Percentiles rank a stretch among this genome's conserved stretches.
Conservation (phyloP, 2,888 invertebrate genomes). For the Gymnoscelis rufifasciata region DNA sequence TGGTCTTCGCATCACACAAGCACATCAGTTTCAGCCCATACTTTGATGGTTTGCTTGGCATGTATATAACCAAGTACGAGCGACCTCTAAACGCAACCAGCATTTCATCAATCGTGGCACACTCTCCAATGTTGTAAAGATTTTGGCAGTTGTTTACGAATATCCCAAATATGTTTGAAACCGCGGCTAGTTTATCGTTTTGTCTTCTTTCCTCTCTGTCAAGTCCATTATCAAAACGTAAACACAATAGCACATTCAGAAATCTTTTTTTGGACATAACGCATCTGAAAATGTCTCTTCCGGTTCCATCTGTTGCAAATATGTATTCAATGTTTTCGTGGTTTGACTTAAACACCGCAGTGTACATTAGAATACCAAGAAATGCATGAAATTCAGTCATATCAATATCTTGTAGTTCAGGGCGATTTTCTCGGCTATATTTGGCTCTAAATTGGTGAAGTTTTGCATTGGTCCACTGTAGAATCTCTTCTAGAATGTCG, state of each 20-base stretch:
- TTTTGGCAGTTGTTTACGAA: background rate
- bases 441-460: too few species aligned
- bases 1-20: background rate
- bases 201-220: background rate
- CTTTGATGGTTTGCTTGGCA: background rate
- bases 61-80: background rate
- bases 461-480: too few species aligned
- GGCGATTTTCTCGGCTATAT: too few species aligned
- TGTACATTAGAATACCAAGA: background rate
- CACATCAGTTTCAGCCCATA: background rate
- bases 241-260: background rate
- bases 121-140: background rate
- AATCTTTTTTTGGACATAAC: background rate
- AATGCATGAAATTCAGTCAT: background rate
- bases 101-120: background rate
- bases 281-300: background rate
- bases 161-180: background rate
- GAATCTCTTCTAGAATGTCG: too few species aligned
- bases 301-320: background rate
- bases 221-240: background rate
- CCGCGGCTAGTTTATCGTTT: background rate
- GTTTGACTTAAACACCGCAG: background rate
- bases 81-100: background rate
- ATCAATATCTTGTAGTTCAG: too few species aligned
- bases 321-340: background rate